These are phyloP conservation scores for Euspilapteryx auroguttella DNA, from an alignment of 2,888 invertebrate genomes.

Conservation along the genomic window DNA sequence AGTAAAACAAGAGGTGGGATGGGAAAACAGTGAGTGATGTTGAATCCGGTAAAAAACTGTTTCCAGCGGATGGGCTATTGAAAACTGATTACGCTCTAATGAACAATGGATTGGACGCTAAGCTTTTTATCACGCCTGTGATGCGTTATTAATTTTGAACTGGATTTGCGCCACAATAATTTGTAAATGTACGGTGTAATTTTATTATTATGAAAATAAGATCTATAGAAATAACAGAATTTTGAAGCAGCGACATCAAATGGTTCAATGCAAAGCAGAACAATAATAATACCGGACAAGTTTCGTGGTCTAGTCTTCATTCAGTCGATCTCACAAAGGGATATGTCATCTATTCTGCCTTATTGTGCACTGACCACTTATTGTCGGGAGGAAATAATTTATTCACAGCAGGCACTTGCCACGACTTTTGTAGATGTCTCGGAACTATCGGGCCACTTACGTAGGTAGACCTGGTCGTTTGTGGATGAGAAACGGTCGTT, in stretches of 20 bases:
- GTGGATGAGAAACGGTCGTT: no score
- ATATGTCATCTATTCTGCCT: conserved; percentile 43
- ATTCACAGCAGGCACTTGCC: conserved; percentile 26
- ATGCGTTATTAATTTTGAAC: no score
- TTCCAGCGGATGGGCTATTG: conserved; percentile 13
- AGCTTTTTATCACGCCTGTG: no score
- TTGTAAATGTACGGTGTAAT: no score
- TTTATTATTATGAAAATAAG: no score
- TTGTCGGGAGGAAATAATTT: conserved; percentile 45
- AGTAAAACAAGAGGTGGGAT: conserved; percentile 5
- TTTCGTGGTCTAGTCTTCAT: no score
- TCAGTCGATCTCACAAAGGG: conserved; percentile 27
- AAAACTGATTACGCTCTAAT: not conserved
- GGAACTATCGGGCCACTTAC: conserved; percentile 13
- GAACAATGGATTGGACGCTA: not conserved
- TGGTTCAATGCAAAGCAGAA: no score
- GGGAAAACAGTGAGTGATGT: not conserved
- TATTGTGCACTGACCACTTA: conserved; percentile 45
- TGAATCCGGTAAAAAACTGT: not conserved
- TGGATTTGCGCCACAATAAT: no score
- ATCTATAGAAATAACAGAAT: no score
- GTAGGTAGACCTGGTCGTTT: no score
- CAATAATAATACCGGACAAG: no score
- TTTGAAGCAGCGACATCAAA: no score
- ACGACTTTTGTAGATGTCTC: conserved; percentile 12